A percentile compares a stretch with the other conserved stretches of the same genome.
Conservation (phyloP, 2,888 invertebrate genomes). For the Pimpla rufipes region DNA sequence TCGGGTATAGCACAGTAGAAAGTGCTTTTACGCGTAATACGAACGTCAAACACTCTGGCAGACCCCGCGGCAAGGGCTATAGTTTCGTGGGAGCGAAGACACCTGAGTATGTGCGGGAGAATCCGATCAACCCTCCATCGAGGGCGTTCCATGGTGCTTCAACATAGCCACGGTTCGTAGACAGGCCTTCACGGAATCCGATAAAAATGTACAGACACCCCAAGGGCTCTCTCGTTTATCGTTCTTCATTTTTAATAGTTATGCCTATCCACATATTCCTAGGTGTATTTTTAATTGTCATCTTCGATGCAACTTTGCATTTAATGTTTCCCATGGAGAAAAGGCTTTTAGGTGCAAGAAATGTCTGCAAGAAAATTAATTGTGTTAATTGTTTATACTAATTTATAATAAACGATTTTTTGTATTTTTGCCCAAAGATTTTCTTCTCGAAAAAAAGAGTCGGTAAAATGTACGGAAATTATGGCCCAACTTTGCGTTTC, state of each 20-base stretch:
- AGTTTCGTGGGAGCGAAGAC: conserved; percentile 78
- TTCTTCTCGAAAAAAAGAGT: neutral
- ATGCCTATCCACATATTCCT: neutral
- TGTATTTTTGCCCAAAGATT: neutral
- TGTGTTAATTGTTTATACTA: too few relatives aligned
- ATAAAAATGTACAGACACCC: conserved; percentile 32
- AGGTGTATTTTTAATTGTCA: neutral
- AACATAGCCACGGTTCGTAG: conserved; percentile 21
- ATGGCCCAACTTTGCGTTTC: neutral
- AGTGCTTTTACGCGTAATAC: conserved; percentile 83
- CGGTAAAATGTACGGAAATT: neutral
- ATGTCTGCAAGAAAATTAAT: too few relatives aligned
- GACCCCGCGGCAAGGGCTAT: conserved; percentile 59
- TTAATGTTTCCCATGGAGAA: too few relatives aligned
- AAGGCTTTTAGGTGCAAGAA: too few relatives aligned
- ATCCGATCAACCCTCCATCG: conserved; percentile 68
- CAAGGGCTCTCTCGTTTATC: neutral
- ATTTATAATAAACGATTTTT: neutral
- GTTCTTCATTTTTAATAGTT: too few relatives aligned
- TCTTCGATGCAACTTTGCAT: neutral
- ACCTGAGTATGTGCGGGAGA: conserved; percentile 80
- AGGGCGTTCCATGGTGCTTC: conserved; percentile 35
- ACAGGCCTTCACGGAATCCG: conserved; percentile 34
- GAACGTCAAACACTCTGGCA: conserved; percentile 81
- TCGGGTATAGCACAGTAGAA: conserved; percentile 25